Percentiles rank a stretch among this genome's conserved stretches.
These are phyloP conservation scores for Cricetomys ansorgei DNA, from an alignment of 2,113 vertebrate species.

Conservation along the genomic window DNA sequence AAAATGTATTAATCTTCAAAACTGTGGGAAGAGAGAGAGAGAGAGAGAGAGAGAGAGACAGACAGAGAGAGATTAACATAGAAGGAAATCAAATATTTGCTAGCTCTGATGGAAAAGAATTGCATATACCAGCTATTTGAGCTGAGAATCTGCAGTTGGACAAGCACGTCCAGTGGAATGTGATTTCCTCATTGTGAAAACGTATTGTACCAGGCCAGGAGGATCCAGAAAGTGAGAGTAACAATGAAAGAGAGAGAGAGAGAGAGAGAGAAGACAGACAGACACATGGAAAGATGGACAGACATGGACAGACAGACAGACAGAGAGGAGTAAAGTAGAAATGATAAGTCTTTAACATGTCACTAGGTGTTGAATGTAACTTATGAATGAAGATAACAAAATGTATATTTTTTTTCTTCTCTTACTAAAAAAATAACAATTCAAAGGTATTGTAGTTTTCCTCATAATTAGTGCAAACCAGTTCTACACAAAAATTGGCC, in stretches of 20 bases:
- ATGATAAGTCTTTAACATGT: background rate
- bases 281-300: conserved; percentile 8
- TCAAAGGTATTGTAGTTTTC: background rate
- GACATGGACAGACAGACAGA: background rate
- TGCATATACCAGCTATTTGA: conserved; percentile 60
- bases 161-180: conserved; percentile 58
- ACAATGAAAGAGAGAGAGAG: conserved; percentile 65
- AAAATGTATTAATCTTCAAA: conserved; percentile 44
- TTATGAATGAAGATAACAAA: conserved; percentile 19
- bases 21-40: background rate
- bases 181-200: conserved; percentile 73
- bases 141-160: conserved; percentile 75
- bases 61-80: background rate
- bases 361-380: background rate
- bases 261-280: conserved; percentile 26
- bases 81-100: conserved; percentile 78
- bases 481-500: background rate
- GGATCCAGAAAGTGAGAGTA: conserved; percentile 59
- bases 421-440: background rate
- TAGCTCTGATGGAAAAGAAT: conserved; percentile 57
- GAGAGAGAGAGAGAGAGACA: background rate
- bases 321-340: conserved; percentile 46
- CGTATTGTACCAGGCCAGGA: conserved; percentile 81
- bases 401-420: background rate
- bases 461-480: background rate